phyloP scores from a whole-genome alignment of 1,140 invertebrate species.

The Glossosoma conforme region DNA sequence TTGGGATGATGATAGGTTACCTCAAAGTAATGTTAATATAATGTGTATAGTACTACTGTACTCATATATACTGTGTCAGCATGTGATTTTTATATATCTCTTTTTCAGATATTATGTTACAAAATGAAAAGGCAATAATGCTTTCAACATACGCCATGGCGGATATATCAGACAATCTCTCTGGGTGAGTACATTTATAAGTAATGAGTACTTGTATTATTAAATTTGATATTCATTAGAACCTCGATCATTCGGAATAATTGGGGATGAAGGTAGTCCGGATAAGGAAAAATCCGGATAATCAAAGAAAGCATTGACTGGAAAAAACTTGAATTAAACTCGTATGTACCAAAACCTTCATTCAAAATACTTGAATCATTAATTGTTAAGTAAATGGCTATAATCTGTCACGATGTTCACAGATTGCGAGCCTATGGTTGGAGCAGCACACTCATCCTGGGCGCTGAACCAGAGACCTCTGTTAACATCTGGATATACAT shows the following conservation, averaged over 20 bases:
- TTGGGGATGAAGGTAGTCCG: too few relatives aligned
- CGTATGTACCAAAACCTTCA: background rate
- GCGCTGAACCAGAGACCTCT: constrained; percentile 1
- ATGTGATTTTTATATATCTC: background rate
- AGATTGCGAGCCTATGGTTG: constrained; percentile 4
- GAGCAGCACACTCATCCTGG: constrained; percentile 5
- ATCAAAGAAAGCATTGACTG: too few relatives aligned
- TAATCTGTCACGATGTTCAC: background rate
- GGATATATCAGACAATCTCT: background rate
- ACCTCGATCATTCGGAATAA: background rate
- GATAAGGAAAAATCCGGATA: too few relatives aligned
- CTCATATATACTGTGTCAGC: too few relatives aligned
- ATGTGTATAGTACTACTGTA: too few relatives aligned
- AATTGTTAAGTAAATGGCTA: background rate
- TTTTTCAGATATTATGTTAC: constrained; percentile 11
- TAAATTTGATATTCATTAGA: background rate
- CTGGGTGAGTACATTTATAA: background rate
- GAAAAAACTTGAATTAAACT: too few relatives aligned
- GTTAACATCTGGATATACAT: constrained; percentile 10
- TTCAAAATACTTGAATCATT: background rate
- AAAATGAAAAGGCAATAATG: constrained; percentile 8
- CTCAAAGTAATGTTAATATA: too few relatives aligned
- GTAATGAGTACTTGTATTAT: background rate
- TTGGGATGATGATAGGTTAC: too few relatives aligned
- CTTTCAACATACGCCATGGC: constrained; percentile 15